These are phyloP conservation scores for Eurosta solidaginis DNA, from an alignment of 1,140 invertebrate species.

Conservation along the genomic window DNA sequence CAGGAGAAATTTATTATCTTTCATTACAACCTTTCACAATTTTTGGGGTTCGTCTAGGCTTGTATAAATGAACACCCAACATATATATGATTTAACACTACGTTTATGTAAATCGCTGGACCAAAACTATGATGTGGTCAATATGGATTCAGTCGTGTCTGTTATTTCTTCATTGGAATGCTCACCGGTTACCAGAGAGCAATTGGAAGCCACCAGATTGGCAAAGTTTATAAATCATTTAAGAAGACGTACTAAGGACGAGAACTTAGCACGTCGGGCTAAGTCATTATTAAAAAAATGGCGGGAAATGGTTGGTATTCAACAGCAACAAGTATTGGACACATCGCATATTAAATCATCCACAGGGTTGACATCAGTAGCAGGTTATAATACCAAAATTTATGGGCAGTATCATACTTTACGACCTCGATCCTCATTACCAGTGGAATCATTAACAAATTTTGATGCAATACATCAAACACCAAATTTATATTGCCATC, in stretches of 20 bases:
- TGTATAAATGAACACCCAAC: slow-evolving; percentile 57
- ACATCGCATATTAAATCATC: not conserved
- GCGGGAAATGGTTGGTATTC: slow-evolving; percentile 72
- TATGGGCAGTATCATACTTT: not conserved
- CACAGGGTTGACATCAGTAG: not conserved
- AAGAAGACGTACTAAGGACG: slow-evolving; percentile 77
- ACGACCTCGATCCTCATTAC: not conserved
- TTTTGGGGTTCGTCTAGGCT: too few species aligned
- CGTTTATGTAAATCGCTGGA: slow-evolving; percentile 70
- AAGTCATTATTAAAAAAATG: slow-evolving; percentile 90
- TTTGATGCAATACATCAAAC: not conserved
- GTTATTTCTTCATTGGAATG: slow-evolving; percentile 90
- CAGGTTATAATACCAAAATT: not conserved
- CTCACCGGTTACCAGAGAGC: slow-evolving; percentile 91
- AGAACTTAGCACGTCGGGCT: slow-evolving; percentile 81
- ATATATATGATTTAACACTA: slow-evolving; percentile 65
- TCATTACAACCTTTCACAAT: too few species aligned
- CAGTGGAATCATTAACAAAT: not conserved
- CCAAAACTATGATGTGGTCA: slow-evolving; percentile 79
- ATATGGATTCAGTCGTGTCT: slow-evolving; percentile 89
- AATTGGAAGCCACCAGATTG: slow-evolving; percentile 89
- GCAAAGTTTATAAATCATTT: slow-evolving; percentile 94
- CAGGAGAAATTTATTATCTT: too few species aligned
- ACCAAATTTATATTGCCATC: not conserved
- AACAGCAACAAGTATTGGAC: slow-evolving; percentile 38